Conservation (phyloP, 2,113 vertebrate genomes). For the Oophaga pumilio region DNA sequence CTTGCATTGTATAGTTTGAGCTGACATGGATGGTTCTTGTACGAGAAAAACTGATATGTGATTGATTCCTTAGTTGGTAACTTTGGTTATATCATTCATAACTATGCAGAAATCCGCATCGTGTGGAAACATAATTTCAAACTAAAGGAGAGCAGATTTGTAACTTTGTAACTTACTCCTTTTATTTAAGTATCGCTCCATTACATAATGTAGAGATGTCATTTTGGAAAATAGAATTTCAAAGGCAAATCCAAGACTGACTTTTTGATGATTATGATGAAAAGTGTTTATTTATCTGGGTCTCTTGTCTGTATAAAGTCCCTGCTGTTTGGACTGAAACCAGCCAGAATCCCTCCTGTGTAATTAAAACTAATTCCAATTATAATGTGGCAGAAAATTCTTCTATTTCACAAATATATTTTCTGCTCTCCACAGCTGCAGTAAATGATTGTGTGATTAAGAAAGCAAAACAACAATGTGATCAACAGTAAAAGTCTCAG, state of each 20-base stretch:
- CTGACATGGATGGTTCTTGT: too few species aligned
- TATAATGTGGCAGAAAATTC: slow-evolving; percentile 36
- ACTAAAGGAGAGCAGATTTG: neutral
- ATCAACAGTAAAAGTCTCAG: neutral
- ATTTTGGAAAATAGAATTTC: slow-evolving; percentile 4
- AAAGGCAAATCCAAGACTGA: neutral
- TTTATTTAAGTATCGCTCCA: slow-evolving; percentile 17
- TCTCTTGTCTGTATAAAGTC: slow-evolving; percentile 3
- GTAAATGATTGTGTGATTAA: slow-evolving; percentile 21
- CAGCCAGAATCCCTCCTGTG: slow-evolving; percentile 30
- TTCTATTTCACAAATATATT: slow-evolving; percentile 36
- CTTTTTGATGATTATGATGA: slow-evolving; percentile 20
- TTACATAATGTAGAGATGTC: slow-evolving; percentile 2
- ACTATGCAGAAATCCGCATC: neutral
- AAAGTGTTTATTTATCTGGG: slow-evolving; percentile 39
- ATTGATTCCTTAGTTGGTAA: neutral
- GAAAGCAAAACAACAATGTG: slow-evolving; percentile 1
- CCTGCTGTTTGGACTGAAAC: slow-evolving; percentile 32
- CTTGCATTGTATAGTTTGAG: too few species aligned
- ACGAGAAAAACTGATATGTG: too few species aligned
- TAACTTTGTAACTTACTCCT: neutral
- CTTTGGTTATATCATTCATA: too few species aligned
- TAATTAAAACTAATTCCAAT: slow-evolving; percentile 49
- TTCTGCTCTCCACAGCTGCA: slow-evolving; percentile 17
- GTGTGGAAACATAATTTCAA: neutral